Evolutionary conservation across 2,797 vertebrate species (phyloP).

Genomic region (Acomys russatus): DNA sequence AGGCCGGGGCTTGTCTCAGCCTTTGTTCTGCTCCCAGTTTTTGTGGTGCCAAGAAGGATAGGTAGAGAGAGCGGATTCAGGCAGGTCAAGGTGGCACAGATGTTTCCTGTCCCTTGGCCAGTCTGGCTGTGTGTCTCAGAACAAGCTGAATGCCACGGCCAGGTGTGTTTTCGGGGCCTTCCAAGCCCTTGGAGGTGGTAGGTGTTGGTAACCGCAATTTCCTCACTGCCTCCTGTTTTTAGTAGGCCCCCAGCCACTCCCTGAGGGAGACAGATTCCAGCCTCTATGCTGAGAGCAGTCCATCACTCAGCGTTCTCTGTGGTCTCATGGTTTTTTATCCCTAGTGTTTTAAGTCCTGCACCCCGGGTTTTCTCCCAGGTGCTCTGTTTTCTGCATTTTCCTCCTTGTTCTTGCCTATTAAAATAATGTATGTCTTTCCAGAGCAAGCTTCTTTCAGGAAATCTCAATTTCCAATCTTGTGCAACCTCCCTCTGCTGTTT

Average conservation of each 20-base stretch:
- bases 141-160: constrained; percentile 73
- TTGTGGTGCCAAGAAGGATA: constrained; percentile 77
- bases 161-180: constrained; percentile 81
- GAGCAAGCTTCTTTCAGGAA: constrained; percentile 23
- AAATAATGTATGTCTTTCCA: constrained; percentile 34
- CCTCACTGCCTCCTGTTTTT: constrained; percentile 78
- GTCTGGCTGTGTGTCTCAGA: constrained; percentile 75
- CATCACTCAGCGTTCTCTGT: constrained; percentile 34
- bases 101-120: constrained; percentile 81
- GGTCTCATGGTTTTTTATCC: constrained; percentile 12
- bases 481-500: background rate
- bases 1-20: constrained; percentile 81
- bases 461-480: background rate
- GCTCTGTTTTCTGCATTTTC: background rate
- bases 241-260: constrained; percentile 67
- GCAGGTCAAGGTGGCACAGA: constrained; percentile 82
- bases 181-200: constrained; percentile 78
- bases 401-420: constrained; percentile 17
- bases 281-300: constrained; percentile 16
- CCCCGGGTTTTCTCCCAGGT: background rate
- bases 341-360: background rate
- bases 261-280: constrained; percentile 60
- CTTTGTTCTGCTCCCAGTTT: constrained; percentile 82
- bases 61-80: constrained; percentile 80
- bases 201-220: constrained; percentile 80